These are phyloP conservation scores for Hemibagrus wyckioides DNA, from an alignment of 2,113 vertebrate genomes.

Conservation along the genomic window DNA sequence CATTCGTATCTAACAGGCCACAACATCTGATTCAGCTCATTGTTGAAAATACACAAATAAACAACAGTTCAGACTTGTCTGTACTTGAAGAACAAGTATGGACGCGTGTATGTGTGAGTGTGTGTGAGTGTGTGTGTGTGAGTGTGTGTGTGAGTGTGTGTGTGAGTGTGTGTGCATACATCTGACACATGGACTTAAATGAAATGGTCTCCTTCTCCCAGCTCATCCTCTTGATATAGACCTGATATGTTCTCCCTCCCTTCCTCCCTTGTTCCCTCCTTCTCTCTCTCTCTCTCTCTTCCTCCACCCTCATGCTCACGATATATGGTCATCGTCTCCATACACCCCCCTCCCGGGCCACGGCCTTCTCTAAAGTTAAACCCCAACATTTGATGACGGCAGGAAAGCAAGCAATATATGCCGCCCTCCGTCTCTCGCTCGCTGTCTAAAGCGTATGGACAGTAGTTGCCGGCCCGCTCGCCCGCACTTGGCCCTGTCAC, in stretches of 20 bases:
- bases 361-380: slow-evolving; percentile 68
- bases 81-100: not conserved
- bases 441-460: slow-evolving; percentile 65
- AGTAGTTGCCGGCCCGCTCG: slow-evolving; percentile 60
- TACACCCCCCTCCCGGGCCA: slow-evolving; percentile 35
- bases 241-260: slow-evolving; percentile 38
- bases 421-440: slow-evolving; percentile 51
- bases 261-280: not conserved
- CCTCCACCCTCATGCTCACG: slow-evolving; percentile 45
- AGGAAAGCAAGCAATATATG: slow-evolving; percentile 56
- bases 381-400: slow-evolving; percentile 65
- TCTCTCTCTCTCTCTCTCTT: slow-evolving; percentile 12
- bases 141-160: not conserved
- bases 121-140: not conserved
- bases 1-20: not conserved
- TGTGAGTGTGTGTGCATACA: not conserved
- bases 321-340: slow-evolving; percentile 58
- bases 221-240: slow-evolving; percentile 45
- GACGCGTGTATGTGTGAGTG: not conserved
- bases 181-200: slow-evolving; percentile 45
- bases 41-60: not conserved
- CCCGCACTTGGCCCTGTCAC: slow-evolving; percentile 77
- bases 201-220: slow-evolving; percentile 29
- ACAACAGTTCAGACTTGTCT: not conserved
- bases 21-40: not conserved